phyloP scores from a whole-genome alignment of 1,140 invertebrate species.

The Venturia canescens region DNA sequence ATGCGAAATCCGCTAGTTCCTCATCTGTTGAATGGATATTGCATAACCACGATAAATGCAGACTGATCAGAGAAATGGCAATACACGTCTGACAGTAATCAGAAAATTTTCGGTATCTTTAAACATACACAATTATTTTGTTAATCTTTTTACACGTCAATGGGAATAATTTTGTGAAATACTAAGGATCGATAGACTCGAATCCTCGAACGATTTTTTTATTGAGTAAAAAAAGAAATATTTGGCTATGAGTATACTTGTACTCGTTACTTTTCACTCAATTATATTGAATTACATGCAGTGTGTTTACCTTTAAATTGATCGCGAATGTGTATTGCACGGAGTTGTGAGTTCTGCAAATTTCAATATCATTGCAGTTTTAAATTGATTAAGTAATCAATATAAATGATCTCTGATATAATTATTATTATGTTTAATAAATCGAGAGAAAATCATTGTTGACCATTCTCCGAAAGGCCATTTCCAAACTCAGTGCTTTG shows the following conservation, averaged over 20 bases:
- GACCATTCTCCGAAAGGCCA: slow-evolving; percentile 57
- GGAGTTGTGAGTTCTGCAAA: slow-evolving; percentile 52
- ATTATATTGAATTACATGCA: background rate
- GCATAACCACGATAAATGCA: no score
- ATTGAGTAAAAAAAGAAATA: background rate
- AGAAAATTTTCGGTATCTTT: no score
- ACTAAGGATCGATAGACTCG: no score
- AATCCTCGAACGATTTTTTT: background rate
- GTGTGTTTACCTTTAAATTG: slow-evolving; percentile 44
- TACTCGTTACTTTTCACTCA: slow-evolving; percentile 12
- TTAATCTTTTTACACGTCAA: background rate
- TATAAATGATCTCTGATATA: slow-evolving; percentile 16
- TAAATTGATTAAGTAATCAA: background rate
- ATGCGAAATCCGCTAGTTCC: slow-evolving; percentile 67
- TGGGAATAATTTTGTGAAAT: no score
- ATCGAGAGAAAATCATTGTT: slow-evolving; percentile 37
- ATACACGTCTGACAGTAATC: no score
- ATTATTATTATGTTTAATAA: no score
- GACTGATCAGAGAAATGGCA: no score
- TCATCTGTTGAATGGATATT: slow-evolving; percentile 42
- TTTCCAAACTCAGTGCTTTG: slow-evolving; percentile 57
- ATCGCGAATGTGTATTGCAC: slow-evolving; percentile 40
- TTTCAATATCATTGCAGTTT: slow-evolving; percentile 28
- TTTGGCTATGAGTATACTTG: background rate
- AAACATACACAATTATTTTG: background rate